phyloP scores from a whole-genome alignment of 1,140 invertebrate species.

The Dysdera silvatica region DNA sequence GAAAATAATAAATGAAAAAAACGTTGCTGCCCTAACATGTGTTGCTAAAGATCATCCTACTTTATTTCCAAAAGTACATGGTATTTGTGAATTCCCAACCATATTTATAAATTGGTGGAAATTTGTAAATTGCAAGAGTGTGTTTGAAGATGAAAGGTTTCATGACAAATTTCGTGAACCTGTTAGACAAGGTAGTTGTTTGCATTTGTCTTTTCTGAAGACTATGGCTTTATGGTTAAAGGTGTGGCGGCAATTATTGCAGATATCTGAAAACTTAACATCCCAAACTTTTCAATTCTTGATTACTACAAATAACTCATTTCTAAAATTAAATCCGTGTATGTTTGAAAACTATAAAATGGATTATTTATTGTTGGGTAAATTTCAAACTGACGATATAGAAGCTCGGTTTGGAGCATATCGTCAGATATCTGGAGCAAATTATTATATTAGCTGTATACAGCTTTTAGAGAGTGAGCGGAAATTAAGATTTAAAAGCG shows the following conservation, averaged over 20 bases:
- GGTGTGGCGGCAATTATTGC: not conserved
- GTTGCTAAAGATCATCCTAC: not conserved
- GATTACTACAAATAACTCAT: not conserved
- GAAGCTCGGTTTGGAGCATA: not conserved
- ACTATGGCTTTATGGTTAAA: not conserved
- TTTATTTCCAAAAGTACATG: not conserved
- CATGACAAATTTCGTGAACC: not conserved
- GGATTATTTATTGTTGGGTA: not conserved
- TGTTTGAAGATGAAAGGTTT: not conserved
- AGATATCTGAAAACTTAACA: not conserved
- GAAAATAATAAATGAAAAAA: not conserved
- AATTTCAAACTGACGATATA: not conserved
- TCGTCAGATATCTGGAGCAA: not conserved
- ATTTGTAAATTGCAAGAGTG: not conserved
- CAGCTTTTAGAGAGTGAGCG: not conserved
- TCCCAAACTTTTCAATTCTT: not conserved
- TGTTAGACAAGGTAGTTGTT: not conserved
- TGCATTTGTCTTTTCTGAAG: not conserved
- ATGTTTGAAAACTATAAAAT: not conserved
- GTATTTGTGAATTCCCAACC: not conserved
- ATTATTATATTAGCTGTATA: not conserved
- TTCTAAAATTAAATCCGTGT: not conserved
- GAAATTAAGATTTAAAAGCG: not conserved
- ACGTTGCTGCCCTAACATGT: not conserved
- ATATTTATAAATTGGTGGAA: not conserved